Evolutionary conservation across 2,113 vertebrate species (phyloP).

Genomic region (Silurus asotus): DNA sequence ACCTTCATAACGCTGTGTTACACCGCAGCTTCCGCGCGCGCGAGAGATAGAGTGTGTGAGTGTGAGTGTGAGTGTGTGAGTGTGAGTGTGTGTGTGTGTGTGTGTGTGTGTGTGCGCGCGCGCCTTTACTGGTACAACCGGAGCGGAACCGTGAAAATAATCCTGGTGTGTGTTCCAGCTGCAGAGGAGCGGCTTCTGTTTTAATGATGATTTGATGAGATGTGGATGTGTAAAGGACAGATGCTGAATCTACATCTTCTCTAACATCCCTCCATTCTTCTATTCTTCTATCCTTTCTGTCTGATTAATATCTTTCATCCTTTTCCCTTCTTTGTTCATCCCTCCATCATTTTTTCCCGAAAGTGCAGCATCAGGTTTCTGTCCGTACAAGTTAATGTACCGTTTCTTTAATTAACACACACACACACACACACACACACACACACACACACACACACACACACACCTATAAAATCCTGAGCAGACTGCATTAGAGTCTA

Average conservation of each 20-base stretch:
- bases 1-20: neutral
- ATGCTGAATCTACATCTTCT: neutral
- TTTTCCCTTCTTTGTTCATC: neutral
- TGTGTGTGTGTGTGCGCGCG: neutral
- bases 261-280: neutral
- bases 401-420: neutral
- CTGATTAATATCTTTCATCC: neutral
- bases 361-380: conserved; percentile 1
- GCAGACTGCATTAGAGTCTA: neutral
- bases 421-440: neutral
- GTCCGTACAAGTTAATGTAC: neutral
- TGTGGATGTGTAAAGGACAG: conserved; percentile 1
- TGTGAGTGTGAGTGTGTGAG: neutral
- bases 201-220: neutral
- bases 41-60: neutral
- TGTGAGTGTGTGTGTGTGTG: neutral
- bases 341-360: neutral
- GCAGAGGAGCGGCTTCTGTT: neutral
- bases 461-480: neutral
- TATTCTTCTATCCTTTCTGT: neutral
- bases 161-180: neutral
- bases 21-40: neutral
- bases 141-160: too few species aligned
- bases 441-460: neutral
- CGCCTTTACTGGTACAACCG: neutral